phyloP scores from a whole-genome alignment of 2,797 vertebrate species.

The Chromis chromis region DNA sequence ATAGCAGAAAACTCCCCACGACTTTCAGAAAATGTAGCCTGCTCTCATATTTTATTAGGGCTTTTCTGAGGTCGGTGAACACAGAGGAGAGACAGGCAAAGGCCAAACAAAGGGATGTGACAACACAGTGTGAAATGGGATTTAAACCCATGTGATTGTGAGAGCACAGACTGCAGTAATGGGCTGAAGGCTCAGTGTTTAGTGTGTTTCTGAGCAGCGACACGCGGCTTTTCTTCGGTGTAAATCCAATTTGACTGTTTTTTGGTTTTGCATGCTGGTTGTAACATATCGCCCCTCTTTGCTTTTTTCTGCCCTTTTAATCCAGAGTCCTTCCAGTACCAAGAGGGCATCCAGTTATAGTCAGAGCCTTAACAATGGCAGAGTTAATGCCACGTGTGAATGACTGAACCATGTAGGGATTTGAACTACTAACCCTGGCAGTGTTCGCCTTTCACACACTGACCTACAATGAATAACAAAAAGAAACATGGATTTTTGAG shows the following conservation, averaged over 20 bases:
- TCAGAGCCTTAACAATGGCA: conserved; percentile 17
- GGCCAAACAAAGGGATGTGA: conserved; percentile 61
- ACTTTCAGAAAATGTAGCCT: conserved; percentile 31
- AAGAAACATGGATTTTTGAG: neutral
- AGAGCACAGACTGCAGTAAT: conserved; percentile 60
- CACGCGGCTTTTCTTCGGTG: conserved; percentile 61
- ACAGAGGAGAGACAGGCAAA: conserved; percentile 31
- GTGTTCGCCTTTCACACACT: neutral
- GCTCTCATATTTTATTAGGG: conserved; percentile 32
- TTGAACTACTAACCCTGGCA: conserved; percentile 45
- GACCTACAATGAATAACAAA: conserved; percentile 22
- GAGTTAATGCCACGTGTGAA: conserved; percentile 46
- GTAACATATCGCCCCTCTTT: conserved; percentile 51
- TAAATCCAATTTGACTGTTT: conserved; percentile 76
- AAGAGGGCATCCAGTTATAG: conserved; percentile 28
- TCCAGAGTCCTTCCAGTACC: conserved; percentile 39
- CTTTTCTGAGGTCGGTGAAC: conserved; percentile 37
- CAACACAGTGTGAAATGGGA: conserved; percentile 77
- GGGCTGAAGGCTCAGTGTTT: conserved; percentile 66
- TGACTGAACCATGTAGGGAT: conserved; percentile 27
- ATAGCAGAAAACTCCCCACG: conserved; percentile 6
- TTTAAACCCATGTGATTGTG: conserved; percentile 72
- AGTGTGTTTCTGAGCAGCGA: conserved; percentile 50
- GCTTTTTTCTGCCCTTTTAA: conserved; percentile 39
- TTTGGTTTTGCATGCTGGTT: conserved; percentile 55